Percentiles rank a stretch among this genome's conserved stretches.
phyloP scores from a whole-genome alignment of 2,113 vertebrate genomes.

The Planiliza haematocheilus region DNA sequence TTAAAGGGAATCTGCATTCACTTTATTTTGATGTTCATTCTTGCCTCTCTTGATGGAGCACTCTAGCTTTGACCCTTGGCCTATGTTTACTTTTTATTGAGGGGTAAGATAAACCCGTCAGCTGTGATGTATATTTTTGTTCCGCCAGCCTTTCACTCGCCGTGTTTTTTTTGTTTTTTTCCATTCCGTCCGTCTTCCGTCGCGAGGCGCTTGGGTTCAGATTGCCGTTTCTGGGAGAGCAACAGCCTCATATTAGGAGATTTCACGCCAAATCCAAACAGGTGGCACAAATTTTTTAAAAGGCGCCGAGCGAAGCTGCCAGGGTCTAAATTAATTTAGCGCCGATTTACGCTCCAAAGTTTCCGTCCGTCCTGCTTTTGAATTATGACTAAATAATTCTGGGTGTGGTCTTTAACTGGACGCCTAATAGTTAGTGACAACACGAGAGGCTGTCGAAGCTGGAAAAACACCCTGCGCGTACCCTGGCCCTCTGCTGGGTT shows the following conservation, averaged over 20 bases:
- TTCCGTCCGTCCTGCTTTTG: conserved; percentile 28
- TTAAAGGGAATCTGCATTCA: conserved; percentile 35
- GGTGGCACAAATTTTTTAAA: conserved; percentile 56
- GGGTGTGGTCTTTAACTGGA: conserved; percentile 22
- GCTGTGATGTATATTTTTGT: conserved; percentile 45
- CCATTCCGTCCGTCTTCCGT: conserved; percentile 11
- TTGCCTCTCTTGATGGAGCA: conserved; percentile 10
- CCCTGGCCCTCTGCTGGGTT: conserved; percentile 47
- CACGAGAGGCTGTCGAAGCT: conserved; percentile 40
- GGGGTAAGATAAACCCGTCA: conserved; percentile 46
- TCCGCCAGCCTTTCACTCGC: conserved; percentile 23
- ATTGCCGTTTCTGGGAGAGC: conserved; percentile 32
- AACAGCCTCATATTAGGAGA: conserved; percentile 1
- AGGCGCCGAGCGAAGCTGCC: conserved; percentile 31
- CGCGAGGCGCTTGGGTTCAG: conserved; percentile 4
- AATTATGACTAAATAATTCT: conserved; percentile 33
- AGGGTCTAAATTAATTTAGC: conserved; percentile 48
- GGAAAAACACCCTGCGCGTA: conserved; percentile 19
- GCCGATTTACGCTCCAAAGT: conserved; percentile 29
- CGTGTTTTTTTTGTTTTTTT: too few relatives aligned
- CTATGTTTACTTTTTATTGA: conserved; percentile 51
- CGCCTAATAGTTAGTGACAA: conserved; percentile 50
- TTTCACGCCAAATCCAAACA: conserved; percentile 65
- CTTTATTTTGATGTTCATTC: conserved; percentile 21
- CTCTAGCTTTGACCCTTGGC: conserved; percentile 44